These are phyloP conservation scores for Leucoptera coffeella DNA, from an alignment of 2,888 invertebrate genomes.

Conservation along the genomic window DNA sequence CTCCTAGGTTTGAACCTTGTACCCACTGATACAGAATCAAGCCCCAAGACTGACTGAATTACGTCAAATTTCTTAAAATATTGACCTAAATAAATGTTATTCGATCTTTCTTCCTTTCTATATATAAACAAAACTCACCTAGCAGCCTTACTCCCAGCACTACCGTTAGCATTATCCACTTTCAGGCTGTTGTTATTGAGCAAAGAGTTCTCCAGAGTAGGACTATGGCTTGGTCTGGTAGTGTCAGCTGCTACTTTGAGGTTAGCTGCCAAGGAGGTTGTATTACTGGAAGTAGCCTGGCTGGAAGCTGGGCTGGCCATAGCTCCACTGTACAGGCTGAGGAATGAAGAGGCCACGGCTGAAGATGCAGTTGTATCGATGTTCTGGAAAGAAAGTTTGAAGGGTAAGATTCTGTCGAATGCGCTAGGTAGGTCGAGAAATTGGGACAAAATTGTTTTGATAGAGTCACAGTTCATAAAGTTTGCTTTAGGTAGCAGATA, in stretches of 20 bases:
- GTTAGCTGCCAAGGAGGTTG: constrained; percentile 17
- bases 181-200: constrained; percentile 40
- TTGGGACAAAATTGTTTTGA: too few species aligned
- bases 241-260: constrained; percentile 31
- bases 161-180: constrained; percentile 41
- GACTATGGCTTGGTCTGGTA: constrained; percentile 27
- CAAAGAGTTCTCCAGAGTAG: constrained; percentile 26
- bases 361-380: constrained; percentile 57
- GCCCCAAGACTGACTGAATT: too few species aligned
- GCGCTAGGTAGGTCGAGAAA: too few species aligned
- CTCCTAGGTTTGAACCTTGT: too few species aligned
- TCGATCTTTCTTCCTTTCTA: too few species aligned
- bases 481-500: too few species aligned
- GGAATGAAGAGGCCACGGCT: constrained; percentile 43
- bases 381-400: too few species aligned
- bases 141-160: constrained; percentile 40
- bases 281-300: constrained; percentile 18
- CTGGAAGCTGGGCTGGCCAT: constrained; percentile 30
- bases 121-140: constrained; percentile 18
- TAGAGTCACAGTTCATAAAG: too few species aligned
- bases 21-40: too few species aligned
- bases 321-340: constrained; percentile 44
- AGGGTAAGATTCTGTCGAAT: too few species aligned
- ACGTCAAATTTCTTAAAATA: too few species aligned
- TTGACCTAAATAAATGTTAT: too few species aligned